These are phyloP conservation scores for Rhinoptilus africanus DNA, from an alignment of 2,113 vertebrate species.

Conservation along the genomic window DNA sequence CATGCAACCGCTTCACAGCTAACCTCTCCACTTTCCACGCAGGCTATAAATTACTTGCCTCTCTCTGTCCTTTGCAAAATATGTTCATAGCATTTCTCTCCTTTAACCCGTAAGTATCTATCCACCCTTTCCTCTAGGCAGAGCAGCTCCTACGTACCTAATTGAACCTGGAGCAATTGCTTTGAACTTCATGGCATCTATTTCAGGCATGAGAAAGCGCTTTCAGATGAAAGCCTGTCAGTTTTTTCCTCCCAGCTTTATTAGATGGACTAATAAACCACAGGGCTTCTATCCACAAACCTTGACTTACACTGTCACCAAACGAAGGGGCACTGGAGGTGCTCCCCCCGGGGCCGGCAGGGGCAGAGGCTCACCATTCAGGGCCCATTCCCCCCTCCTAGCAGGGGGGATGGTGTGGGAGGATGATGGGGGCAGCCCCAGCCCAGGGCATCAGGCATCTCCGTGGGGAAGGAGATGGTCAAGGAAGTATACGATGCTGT, in stretches of 20 bases:
- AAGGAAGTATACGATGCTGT: neutral
- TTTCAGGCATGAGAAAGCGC: neutral
- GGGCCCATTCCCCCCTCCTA: neutral
- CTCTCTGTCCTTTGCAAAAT: neutral
- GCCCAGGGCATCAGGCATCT: neutral
- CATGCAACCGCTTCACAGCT: neutral
- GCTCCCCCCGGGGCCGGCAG: neutral
- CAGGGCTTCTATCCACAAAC: neutral
- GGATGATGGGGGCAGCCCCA: neutral
- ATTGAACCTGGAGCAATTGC: neutral
- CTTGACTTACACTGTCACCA: neutral
- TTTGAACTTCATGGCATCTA: neutral
- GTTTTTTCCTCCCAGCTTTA: neutral
- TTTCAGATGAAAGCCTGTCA: neutral
- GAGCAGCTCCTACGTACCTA: neutral
- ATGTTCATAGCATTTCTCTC: neutral
- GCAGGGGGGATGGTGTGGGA: neutral
- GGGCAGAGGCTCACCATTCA: neutral
- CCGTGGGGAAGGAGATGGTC: neutral
- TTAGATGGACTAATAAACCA: neutral
- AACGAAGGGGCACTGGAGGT: neutral
- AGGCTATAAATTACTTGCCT: neutral
- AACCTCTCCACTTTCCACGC: neutral
- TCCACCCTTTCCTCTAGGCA: neutral
- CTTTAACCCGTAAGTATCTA: neutral